Percentiles rank a stretch among this genome's conserved stretches.
phyloP scores from a whole-genome alignment of 2,113 vertebrate species.

The pig (Sus scrofa) region DNA sequence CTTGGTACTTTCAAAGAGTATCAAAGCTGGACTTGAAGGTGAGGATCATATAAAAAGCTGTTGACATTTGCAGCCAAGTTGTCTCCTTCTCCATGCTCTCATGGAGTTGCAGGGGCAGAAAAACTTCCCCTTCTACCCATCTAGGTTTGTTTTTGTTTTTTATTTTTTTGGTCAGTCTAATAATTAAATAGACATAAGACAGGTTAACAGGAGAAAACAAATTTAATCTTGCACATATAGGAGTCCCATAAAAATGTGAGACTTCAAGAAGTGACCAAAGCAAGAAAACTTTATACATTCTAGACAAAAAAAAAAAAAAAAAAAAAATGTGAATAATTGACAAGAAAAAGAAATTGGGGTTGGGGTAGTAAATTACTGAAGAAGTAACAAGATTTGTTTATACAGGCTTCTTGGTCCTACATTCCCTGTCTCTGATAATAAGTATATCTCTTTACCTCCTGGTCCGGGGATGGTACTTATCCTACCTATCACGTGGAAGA shows the following conservation, averaged over 20 bases:
- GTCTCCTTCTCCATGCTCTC: background rate
- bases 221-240: background rate
- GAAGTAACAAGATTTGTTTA: background rate
- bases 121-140: background rate
- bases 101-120: background rate
- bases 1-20: background rate
- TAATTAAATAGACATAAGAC: background rate
- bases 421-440: background rate
- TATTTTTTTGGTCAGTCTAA: background rate
- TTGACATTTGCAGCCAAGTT: background rate
- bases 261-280: background rate
- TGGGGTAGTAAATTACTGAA: background rate
- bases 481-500: background rate
- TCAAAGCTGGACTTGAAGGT: background rate
- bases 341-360: background rate
- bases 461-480: background rate
- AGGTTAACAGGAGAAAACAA: background rate
- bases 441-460: too few relatives aligned
- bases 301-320: background rate
- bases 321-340: background rate
- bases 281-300: background rate
- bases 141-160: background rate
- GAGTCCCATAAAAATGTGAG: background rate
- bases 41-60: background rate
- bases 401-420: background rate